A percentile compares a stretch with the other conserved stretches of the same genome.
Conservation (phyloP, 2,797 vertebrate species). For the Rhinoraja longicauda region DNA sequence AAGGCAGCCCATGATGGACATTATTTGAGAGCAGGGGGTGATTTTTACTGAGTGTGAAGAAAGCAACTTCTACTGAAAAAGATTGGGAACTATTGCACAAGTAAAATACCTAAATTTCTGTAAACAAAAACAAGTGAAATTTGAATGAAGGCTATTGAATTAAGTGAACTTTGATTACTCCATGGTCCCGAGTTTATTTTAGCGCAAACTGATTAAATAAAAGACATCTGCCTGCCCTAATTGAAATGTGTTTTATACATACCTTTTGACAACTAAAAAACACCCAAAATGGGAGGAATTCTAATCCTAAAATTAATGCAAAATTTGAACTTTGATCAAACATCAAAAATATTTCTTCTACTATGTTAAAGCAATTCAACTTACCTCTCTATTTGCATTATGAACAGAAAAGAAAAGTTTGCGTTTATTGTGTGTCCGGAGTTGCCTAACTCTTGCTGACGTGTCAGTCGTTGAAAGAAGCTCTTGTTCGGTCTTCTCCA, state of each 20-base stretch:
- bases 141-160: no score
- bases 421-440: conserved; percentile 75
- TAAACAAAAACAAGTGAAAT: no score
- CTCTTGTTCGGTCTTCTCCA: conserved; percentile 54
- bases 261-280: no score
- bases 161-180: no score
- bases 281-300: neutral
- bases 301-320: neutral
- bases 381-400: neutral
- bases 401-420: conserved; percentile 61
- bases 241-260: neutral
- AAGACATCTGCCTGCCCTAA: neutral
- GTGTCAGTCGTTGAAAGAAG: conserved; percentile 55
- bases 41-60: no score
- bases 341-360: neutral
- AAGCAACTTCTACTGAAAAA: no score
- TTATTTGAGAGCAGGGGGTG: no score
- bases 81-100: neutral
- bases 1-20: no score
- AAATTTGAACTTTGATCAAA: neutral
- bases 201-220: neutral
- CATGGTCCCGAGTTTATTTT: no score
- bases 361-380: neutral
- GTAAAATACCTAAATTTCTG: neutral
- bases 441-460: conserved; percentile 77